A percentile compares a stretch with the other conserved stretches of the same genome.
phyloP scores from a whole-genome alignment of 2,888 invertebrate genomes.

The Mythimna loreyi region DNA sequence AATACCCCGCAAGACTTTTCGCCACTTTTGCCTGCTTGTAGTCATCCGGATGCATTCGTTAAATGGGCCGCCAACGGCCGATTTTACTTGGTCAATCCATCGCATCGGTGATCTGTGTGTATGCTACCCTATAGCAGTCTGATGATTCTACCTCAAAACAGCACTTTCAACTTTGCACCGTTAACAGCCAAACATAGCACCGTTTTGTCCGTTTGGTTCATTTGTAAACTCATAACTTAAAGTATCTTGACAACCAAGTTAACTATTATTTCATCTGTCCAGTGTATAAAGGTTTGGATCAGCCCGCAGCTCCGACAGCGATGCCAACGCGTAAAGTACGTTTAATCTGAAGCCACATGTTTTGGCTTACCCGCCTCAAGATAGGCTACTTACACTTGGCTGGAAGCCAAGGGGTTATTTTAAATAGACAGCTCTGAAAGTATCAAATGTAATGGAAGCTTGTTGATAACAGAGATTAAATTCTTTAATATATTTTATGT shows the following conservation, averaged over 20 bases:
- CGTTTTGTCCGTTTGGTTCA: background rate
- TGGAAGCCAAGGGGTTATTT: constrained; percentile 30
- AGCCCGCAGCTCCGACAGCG: background rate
- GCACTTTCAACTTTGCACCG: background rate
- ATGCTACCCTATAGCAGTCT: too few relatives aligned
- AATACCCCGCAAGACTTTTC: too few relatives aligned
- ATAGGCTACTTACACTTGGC: constrained; percentile 40
- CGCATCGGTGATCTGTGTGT: too few relatives aligned
- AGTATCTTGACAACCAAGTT: background rate
- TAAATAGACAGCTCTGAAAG: constrained; percentile 9
- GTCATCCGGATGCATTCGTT: too few relatives aligned
- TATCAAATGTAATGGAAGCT: background rate
- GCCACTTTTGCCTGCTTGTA: too few relatives aligned
- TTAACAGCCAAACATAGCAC: background rate
- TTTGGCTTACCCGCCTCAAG: constrained; percentile 30
- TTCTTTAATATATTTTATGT: background rate
- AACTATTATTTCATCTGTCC: background rate
- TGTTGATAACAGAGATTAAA: constrained; percentile 17
- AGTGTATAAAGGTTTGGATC: background rate
- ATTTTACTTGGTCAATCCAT: too few relatives aligned
- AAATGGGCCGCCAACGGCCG: too few relatives aligned
- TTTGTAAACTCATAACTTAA: background rate
- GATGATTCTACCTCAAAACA: too few relatives aligned
- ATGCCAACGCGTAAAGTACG: constrained; percentile 17
- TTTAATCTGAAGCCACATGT: constrained; percentile 22